Conservation (phyloP, 2,888 invertebrate genomes). For the Sepioteuthis lessoniana region DNA sequence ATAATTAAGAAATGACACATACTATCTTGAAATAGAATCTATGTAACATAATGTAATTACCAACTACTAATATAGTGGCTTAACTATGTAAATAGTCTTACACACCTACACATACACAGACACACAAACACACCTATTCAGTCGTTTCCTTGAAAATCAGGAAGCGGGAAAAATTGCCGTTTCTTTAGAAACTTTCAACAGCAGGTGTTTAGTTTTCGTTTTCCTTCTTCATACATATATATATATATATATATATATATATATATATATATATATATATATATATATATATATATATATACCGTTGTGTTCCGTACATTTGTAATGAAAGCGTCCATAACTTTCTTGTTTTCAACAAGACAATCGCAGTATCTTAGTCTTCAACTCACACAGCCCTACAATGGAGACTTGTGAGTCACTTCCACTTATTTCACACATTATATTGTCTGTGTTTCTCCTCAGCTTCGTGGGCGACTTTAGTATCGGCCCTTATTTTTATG, state of each 20-base stretch:
- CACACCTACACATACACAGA: background rate
- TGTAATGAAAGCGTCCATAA: background rate
- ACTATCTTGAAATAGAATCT: too few relatives aligned
- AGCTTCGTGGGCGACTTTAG: background rate
- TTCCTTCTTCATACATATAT: too few relatives aligned
- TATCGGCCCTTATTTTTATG: background rate
- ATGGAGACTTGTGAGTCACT: background rate
- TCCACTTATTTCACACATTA: background rate
- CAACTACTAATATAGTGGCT: too few relatives aligned
- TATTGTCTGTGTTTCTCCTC: background rate
- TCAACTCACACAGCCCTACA: background rate
- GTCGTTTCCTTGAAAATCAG: background rate
- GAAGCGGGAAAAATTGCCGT: background rate
- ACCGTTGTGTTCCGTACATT: too few relatives aligned
- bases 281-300: rapidly evolving
- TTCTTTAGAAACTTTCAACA: background rate
- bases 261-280: too few relatives aligned
- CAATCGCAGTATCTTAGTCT: background rate
- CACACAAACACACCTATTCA: background rate
- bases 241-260: background rate
- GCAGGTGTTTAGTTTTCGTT: background rate
- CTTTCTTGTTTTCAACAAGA: background rate
- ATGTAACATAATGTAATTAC: too few relatives aligned
- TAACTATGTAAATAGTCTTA: too few relatives aligned
- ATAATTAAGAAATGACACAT: too few relatives aligned